Evolutionary conservation across 1,140 invertebrate species (phyloP).

Genomic region (Linepithema humile): DNA sequence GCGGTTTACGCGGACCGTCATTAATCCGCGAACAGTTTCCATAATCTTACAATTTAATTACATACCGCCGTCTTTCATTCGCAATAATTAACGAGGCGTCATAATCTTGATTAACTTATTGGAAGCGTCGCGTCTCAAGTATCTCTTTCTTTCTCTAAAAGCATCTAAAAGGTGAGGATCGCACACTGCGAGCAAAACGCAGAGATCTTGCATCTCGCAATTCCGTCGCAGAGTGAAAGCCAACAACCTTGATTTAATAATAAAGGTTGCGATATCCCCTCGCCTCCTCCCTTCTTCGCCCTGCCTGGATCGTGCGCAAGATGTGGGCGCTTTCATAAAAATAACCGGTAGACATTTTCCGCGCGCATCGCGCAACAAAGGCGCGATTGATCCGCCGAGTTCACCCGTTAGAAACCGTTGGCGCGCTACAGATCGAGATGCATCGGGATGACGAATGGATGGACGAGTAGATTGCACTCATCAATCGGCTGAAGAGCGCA

Average conservation of each 20-base stretch:
- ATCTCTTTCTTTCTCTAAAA: neutral
- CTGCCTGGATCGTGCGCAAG: neutral
- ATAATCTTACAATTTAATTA: slow-evolving; percentile 43
- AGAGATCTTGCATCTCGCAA: slow-evolving; percentile 55
- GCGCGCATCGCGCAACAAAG: neutral
- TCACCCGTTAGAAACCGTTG: no score
- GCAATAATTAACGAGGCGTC: neutral
- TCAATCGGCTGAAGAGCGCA: slow-evolving; percentile 16
- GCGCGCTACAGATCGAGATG: neutral
- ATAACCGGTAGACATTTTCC: slow-evolving; percentile 48
- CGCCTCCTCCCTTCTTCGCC: neutral
- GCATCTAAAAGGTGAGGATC: no score
- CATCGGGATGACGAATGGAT: no score
- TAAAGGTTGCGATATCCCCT: slow-evolving; percentile 70
- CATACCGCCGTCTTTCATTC: neutral
- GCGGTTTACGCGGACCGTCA: neutral
- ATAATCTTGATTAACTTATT: slow-evolving; percentile 46
- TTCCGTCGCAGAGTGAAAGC: slow-evolving; percentile 73
- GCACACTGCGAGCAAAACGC: slow-evolving; percentile 51
- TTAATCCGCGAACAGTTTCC: slow-evolving; percentile 4
- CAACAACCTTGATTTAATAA: slow-evolving; percentile 80
- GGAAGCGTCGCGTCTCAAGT: neutral
- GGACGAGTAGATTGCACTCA: neutral
- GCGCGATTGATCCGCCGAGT: neutral
- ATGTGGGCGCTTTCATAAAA: slow-evolving; percentile 29